Base-by-base conservation (phyloP, 2,797 vertebrate genomes). In the Falco concolor region DNA sequence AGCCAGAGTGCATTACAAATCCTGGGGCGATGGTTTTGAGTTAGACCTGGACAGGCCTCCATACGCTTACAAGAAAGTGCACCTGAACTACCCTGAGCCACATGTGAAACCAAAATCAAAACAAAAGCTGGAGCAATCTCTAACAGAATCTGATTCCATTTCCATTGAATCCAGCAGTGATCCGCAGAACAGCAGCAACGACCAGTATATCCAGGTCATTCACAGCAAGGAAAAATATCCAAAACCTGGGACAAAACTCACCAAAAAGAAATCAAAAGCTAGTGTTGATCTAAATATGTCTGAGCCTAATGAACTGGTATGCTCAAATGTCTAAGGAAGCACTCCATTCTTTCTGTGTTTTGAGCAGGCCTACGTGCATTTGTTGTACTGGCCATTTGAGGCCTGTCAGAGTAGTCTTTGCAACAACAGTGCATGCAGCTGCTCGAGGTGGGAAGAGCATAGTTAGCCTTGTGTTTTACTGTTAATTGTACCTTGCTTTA, bases 101-200 rank as follows among this genome's bases (percentile, higher is more conserved):
- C 96, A 97, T 2, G 89, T 95, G 65, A 98, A 98, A 96, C 93
- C 98, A 28, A 98, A 98, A 94, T 82, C 93, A 14, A 98, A 98
- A 72, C 98, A 98, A 19, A 98, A 98, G 93, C 82, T 97, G 8
- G 98, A 99, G 57, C 98, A 98, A 0, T 98, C 98, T 11, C 95
- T 98, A 69, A 99, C 98, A 0, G 99, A 99, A 84, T 99, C 99
- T 0, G 99, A 99, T 92, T 99, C 99, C 0, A 68, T 98, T 42
- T 99, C 99, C 2, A 85, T 98, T 23, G 98, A 98, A 19, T 99
- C 99, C 68, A 99, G 99, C 96, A 99, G 99, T 1, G 99, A 99
- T 95, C 99, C 98, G 2, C 99, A 99, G 95, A 99, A 98, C 96
- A 99, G 99, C 96, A 97, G 99, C 97, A 98, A 98, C 1, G 99